Base-by-base conservation (phyloP, 2,888 invertebrate species). In the Panzeria rudis region DNA sequence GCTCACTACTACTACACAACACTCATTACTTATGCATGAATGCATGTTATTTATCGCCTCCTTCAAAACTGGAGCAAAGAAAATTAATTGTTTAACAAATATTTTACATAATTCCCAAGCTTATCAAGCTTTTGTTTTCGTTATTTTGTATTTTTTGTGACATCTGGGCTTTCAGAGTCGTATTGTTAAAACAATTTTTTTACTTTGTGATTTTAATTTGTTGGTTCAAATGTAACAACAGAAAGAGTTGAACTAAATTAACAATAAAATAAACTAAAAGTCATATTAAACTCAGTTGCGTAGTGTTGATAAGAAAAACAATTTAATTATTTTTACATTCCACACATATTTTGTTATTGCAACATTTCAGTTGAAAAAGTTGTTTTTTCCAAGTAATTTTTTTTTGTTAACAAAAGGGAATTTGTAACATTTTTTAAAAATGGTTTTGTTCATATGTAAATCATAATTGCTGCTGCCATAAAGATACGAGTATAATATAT, bases 11-110 rank as follows among this genome's bases (percentile, higher is more conserved):
- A 9, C 29, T 9, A 17, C 59, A 59, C n/a, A 17, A 23, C 11
- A 29, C n/a, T n/a, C n/a, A 29, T 35, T 35, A 35, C 9, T 1
- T 35, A 38, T 61, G 9, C 4, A 38, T 29, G n/a, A 7, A 56
- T 32, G 7, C 8, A 8, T 29, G 7, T 47, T 23, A 15, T 15
- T 71, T 61, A 35, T 35, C 59, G 35, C 59, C 35, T 59, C 35
- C 56, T 52, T 61, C 76, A 79, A 91, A 91, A 90, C 89, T 91
- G 87, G 91, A 91, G 91, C 91, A 90, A 88, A 91, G 91, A 91
- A 91, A 91, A 92, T 89, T 90, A 90, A 91, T 91, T 91, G 88
- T 90, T 87, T 88, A 89, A 87, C 88, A 17, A 29, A 17, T 29
- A 29, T 91, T 73, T 91, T 91, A 89, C 91, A 91, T 91, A 92